Conservation (phyloP, 1,140 invertebrate species). For the Ceratina australensis region DNA sequence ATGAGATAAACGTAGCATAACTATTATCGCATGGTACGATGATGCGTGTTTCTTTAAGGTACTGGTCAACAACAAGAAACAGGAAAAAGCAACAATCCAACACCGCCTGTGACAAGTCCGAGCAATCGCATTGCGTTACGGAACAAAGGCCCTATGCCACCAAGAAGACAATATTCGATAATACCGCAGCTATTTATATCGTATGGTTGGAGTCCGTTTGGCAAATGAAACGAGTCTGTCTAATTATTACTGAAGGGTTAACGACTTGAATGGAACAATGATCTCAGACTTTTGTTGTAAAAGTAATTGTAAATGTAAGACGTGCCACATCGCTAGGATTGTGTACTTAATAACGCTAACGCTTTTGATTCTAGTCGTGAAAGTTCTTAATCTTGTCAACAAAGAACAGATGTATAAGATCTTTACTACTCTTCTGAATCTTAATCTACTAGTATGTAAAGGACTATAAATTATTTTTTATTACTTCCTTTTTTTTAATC, state of each 20-base stretch:
- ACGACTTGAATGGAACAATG: slow-evolving; percentile 17
- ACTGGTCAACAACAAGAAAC: slow-evolving; percentile 44
- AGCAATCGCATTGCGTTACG: slow-evolving; percentile 56
- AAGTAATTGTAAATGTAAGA: too few species aligned
- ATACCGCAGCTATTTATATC: slow-evolving; percentile 80
- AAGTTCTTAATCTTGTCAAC: too few species aligned
- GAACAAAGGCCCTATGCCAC: slow-evolving; percentile 53
- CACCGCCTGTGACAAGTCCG: slow-evolving; percentile 41
- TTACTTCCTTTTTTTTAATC: too few species aligned
- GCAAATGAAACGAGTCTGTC: slow-evolving; percentile 65
- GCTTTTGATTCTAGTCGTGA: too few species aligned
- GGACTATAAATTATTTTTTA: too few species aligned
- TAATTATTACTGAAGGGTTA: background rate
- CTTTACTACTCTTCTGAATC: background rate
- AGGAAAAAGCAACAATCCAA: slow-evolving; percentile 20
- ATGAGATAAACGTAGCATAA: slow-evolving; percentile 6
- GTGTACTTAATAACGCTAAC: too few species aligned
- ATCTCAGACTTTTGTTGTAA: slow-evolving; percentile 36
- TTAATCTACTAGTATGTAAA: background rate
- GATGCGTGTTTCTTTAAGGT: slow-evolving; percentile 6
- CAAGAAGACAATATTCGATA: slow-evolving; percentile 74
- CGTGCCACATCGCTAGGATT: too few species aligned
- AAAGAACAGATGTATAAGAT: background rate
- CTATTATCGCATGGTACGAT: background rate
- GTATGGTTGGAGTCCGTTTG: slow-evolving; percentile 79